Conservation (phyloP, 2,113 vertebrate genomes). For the Gopherus flavomarginatus region DNA sequence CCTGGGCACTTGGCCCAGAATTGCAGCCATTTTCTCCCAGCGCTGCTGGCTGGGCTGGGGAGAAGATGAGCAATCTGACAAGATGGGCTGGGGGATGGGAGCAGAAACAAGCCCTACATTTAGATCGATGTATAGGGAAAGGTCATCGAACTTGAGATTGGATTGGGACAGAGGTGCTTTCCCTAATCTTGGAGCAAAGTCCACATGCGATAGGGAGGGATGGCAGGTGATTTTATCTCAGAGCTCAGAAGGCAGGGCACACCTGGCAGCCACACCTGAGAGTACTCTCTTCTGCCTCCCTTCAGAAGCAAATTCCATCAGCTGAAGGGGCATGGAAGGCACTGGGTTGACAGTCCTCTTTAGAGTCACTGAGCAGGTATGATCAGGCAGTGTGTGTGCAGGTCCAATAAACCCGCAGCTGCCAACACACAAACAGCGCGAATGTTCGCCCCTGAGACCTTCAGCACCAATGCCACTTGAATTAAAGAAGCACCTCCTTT, state of each 20-base stretch:
- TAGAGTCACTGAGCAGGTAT: too few relatives aligned
- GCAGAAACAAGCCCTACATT: not conserved
- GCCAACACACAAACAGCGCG: too few relatives aligned
- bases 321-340: too few relatives aligned
- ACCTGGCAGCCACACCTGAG: too few relatives aligned
- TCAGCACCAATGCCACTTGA: not conserved
- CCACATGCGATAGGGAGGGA: too few relatives aligned
- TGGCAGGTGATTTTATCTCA: too few relatives aligned
- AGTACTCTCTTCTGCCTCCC: too few relatives aligned
- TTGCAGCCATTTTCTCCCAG: not conserved
- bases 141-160: not conserved
- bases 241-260: not conserved
- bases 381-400: too few relatives aligned
- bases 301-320: too few relatives aligned
- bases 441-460: not conserved
- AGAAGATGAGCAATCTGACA: not conserved
- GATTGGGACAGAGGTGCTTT: not conserved
- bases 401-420: too few relatives aligned
- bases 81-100: too few relatives aligned
- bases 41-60: not conserved
- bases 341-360: too few relatives aligned
- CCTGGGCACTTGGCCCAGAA: not conserved
- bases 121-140: not conserved
- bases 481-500: not conserved
- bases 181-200: not conserved